Evolutionary conservation across 2,113 vertebrate species (phyloP).

Genomic region (Pantherophis guttatus): DNA sequence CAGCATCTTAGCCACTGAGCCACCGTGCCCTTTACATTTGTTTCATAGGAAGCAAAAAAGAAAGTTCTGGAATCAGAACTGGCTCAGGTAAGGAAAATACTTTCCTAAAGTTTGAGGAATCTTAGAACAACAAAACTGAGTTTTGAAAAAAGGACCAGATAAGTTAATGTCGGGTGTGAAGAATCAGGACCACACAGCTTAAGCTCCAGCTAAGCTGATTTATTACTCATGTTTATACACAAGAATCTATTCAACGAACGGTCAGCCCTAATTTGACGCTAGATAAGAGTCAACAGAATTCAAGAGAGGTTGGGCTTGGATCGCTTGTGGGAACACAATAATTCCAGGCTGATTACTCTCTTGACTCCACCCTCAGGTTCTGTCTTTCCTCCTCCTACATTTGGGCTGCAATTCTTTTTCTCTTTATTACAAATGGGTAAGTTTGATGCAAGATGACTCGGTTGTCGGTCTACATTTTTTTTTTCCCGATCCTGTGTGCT

Average conservation of each 20-base stretch:
- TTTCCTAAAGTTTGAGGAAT: not conserved
- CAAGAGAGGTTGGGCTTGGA: not conserved
- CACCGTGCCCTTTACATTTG: no score
- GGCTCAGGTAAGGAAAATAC: not conserved
- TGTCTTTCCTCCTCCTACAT: not conserved
- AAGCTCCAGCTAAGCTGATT: not conserved
- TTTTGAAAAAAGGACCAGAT: not conserved
- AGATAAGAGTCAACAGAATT: not conserved
- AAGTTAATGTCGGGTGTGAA: not conserved
- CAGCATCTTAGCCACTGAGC: no score
- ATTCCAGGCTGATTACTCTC: not conserved
- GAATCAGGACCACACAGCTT: not conserved
- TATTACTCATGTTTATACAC: not conserved
- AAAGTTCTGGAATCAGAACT: not conserved
- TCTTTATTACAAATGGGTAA: not conserved
- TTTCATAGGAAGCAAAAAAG: not conserved
- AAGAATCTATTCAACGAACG: not conserved
- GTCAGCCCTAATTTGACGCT: not conserved
- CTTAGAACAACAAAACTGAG: not conserved
- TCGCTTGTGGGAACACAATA: not conserved
- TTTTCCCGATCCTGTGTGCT: not conserved
- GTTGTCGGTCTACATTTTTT: not conserved
- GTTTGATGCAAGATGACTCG: not conserved
- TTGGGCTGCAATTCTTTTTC: not conserved
- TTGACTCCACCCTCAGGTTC: not conserved